phyloP scores from a whole-genome alignment of 2,113 vertebrate genomes.

The Cranoglanis bouderius region DNA sequence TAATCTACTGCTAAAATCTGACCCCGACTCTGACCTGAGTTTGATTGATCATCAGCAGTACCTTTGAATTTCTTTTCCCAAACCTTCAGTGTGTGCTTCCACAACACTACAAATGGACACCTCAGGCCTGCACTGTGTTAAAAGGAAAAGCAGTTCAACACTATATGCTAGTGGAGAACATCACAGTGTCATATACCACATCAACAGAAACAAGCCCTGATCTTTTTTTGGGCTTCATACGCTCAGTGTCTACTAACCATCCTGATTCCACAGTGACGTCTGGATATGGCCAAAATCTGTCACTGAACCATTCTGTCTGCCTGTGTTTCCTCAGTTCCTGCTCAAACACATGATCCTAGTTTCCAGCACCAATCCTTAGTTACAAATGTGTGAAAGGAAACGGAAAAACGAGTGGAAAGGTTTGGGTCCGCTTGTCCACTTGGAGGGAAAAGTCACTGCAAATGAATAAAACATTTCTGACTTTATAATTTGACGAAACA shows the following conservation, averaged over 20 bases:
- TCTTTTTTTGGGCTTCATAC: neutral
- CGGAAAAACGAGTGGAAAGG: neutral
- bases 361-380: neutral
- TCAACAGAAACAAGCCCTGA: neutral
- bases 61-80: neutral
- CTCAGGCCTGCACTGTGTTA: neutral
- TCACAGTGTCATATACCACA: neutral
- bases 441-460: neutral
- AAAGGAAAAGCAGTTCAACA: neutral
- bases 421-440: neutral
- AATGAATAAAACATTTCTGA: neutral
- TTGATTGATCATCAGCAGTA: neutral
- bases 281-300: slow-evolving; percentile 5
- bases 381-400: neutral
- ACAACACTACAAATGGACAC: neutral
- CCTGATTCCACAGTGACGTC: slow-evolving; percentile 12
- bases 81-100: neutral
- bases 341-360: neutral
- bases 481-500: neutral
- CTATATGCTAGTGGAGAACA: neutral
- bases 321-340: neutral
- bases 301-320: slow-evolving; percentile 1
- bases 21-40: neutral
- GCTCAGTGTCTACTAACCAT: neutral
- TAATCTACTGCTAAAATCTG: neutral